Evolutionary conservation across 2,888 invertebrate species (phyloP), one percentile per base, ranked within the genome.

Genomic region (Drosophila nr. fundita): DNA sequence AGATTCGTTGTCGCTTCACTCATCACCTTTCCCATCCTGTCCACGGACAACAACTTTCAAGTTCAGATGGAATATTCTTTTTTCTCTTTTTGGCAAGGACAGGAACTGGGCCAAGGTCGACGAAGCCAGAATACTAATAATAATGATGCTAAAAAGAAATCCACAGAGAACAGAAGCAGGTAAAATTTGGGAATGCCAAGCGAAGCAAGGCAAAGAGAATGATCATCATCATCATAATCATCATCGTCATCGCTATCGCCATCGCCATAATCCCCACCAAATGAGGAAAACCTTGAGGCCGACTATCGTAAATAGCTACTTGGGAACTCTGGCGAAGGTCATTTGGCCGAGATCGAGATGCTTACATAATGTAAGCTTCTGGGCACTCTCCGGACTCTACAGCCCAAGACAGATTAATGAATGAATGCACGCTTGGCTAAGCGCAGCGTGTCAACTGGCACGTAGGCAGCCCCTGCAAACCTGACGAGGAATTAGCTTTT

Each of bases 81-180:
- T 54, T 36, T 36, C 6, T 10, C 15, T n/a, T 42, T 78, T 83
- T 82, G 84, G 83, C 86, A 80, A 71, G 73, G 66, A 29, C 79
- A 87, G 78, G 64, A 87, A 87, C 74, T 87, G 82, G 89, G 87
- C 82, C 87, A 87, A 87, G 87, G 87, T 81, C 78, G 67, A 40
- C 18, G 34, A 24, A 58, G 63, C 65, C 83, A 81, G 82, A 78
- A 78, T 71, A 45, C 27, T 50, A 29, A 45, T 45, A 45, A 45
- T 45, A 45, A 45, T 27, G 45, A 53, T 48, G 50, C 61, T 45
- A n/a, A 34, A 78, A 71, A 67, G 50, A 40, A 42, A 57, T 8
- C 48, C 8, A 49, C 34, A 34, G 53, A 55, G 55, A 54, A 49
- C 55, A 49, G 40, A 45, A 27, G 15, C 76, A 73, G 78, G 73